phyloP scores from a whole-genome alignment of 2,113 vertebrate genomes.

The Bufo bufo region DNA sequence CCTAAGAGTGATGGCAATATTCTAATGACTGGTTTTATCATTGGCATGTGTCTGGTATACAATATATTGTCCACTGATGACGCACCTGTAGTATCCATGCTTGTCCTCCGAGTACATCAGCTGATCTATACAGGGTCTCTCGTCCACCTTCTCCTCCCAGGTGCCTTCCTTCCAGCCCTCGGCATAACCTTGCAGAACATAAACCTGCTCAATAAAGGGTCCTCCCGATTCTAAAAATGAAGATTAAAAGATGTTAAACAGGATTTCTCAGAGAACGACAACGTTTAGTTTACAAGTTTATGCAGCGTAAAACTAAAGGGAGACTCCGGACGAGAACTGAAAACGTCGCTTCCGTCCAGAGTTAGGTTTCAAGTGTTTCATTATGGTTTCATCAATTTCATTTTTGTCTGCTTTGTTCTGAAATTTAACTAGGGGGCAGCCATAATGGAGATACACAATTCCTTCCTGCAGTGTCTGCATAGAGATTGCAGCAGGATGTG shows the following conservation, averaged over 20 bases:
- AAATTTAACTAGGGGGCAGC: too few species aligned
- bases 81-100: slow-evolving; percentile 87
- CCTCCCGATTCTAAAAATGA: slow-evolving; percentile 86
- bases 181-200: slow-evolving; percentile 87
- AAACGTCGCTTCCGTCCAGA: too few species aligned
- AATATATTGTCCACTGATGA: not conserved
- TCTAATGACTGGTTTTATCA: not conserved
- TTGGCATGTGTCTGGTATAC: not conserved
- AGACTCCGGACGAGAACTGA: not conserved
- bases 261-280: not conserved
- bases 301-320: not conserved
- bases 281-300: not conserved
- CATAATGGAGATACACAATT: too few species aligned
- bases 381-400: too few species aligned
- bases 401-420: too few species aligned
- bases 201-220: slow-evolving; percentile 91
- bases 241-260: not conserved
- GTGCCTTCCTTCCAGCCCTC: slow-evolving; percentile 95
- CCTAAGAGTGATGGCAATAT: too few species aligned
- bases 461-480: not conserved
- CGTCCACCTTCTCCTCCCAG: slow-evolving; percentile 94
- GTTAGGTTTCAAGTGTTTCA: too few species aligned
- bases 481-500: not conserved
- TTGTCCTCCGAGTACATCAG: slow-evolving; percentile 87
- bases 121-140: slow-evolving; percentile 85